Base-by-base conservation (phyloP, 2,888 invertebrate species). In the Hemaris fuciformis region DNA sequence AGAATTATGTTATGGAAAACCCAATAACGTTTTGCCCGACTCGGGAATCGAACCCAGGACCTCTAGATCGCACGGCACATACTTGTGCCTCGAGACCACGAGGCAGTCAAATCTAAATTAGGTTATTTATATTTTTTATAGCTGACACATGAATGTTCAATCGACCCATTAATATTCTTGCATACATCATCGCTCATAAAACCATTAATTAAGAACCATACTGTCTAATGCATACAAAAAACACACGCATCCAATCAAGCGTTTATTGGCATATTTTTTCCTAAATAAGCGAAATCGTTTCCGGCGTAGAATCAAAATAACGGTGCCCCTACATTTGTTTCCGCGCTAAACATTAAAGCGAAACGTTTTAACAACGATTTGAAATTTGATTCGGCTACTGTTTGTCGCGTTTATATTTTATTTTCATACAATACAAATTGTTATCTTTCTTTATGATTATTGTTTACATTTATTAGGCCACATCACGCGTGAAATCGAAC, bases 361-460 rank as follows among this genome's bases (percentile, higher is more conserved):
- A 81, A 80, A 71, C 77, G 76, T 85, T 87, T 84, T 83, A 79
- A 83, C 79, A 79, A 74, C 80, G 81, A 82, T 84, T 84, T 80
- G 76, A 82, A 84, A 88, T 88, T 84, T 80, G 82, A 84, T 80
- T 74, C 75, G 71, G 71, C 74, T 76, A 74, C 73, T 69, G 74
- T 74, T 78, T 77, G 23, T 57, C 20, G 31, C 10, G 42, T 59
- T 59, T 45, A 41, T 38, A 57, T 57, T 62, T 41, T 59, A 59
- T 63, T 58, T 60, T 46, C 43, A 60, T 59, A 42, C 64, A 66
- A 66, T 68, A 65, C 63, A 65, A 64, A 69, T 74, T 23, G 59
- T 41, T 57, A 59, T 46, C 43, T 61, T 66, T 8, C 15, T 61
- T 61, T 57, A 53, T 41, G 18, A 53, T 42, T 56, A 53, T 60